Evolutionary conservation across 2,113 vertebrate species (phyloP).

Genomic region (Pterocles orientalis): DNA sequence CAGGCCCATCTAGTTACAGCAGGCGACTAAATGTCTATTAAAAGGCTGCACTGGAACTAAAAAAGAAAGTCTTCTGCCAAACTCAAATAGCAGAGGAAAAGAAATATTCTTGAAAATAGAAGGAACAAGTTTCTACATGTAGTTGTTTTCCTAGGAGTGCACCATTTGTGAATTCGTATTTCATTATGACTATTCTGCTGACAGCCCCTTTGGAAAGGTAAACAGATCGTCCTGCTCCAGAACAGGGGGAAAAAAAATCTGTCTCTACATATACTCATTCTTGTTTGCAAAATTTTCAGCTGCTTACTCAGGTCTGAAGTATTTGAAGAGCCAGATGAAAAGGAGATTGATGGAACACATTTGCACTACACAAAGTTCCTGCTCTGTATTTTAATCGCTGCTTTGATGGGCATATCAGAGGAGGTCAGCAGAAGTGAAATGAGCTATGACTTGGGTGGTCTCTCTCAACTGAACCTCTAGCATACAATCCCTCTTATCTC

Average conservation of each 20-base stretch:
- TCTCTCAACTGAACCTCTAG: slow-evolving; percentile 22
- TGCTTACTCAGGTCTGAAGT: slow-evolving; percentile 53
- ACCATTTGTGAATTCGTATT: slow-evolving; percentile 50
- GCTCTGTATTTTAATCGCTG: slow-evolving; percentile 34
- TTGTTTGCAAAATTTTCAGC: slow-evolving; percentile 72
- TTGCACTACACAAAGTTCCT: background rate
- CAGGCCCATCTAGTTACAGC: background rate
- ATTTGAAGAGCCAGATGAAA: slow-evolving; percentile 64
- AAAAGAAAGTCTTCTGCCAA: slow-evolving; percentile 18
- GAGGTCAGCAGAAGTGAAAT: slow-evolving; percentile 57
- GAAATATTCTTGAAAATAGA: background rate
- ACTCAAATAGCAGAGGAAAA: background rate
- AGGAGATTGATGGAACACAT: slow-evolving; percentile 54
- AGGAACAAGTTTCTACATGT: background rate
- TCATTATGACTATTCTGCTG: slow-evolving; percentile 57
- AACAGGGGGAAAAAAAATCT: background rate
- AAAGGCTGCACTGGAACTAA: background rate
- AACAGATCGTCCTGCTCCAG: slow-evolving; percentile 60
- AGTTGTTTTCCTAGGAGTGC: slow-evolving; percentile 19
- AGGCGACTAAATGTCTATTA: background rate
- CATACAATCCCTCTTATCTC: slow-evolving; percentile 49
- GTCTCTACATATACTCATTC: slow-evolving; percentile 46
- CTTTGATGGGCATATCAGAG: slow-evolving; percentile 49
- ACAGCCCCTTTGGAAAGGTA: slow-evolving; percentile 68
- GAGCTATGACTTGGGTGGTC: slow-evolving; percentile 67